Evolutionary conservation across 2,113 vertebrate genomes (phyloP), one percentile per base, ranked within the genome.

Genomic region (Diphyllodes magnificus): DNA sequence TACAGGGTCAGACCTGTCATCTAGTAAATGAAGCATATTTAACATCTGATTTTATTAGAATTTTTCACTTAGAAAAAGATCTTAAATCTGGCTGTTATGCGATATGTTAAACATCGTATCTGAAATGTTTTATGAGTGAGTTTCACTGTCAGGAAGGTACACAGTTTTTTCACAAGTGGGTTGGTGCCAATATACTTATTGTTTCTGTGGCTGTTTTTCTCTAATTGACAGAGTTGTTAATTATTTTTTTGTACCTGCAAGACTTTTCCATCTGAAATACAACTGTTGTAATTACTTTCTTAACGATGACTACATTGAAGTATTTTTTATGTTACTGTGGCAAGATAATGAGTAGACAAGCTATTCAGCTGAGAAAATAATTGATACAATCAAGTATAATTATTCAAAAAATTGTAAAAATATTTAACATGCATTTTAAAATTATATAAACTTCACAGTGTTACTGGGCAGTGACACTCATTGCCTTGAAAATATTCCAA

Each of bases 401-500:
- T 96, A 87, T 82, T 86, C 24, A 21, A 68, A 81, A 86, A 90
- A 51, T 15, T 92, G 88, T 91, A 86, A 95, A 94, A 97, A 96
- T 97, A 93, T 96, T 97, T 97, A 96, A 93, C 63, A 33, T 95
- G 28, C 60, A 21, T 94, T 91, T 94, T 59, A 85, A 89, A 96
- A 88, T 71, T 92, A 72, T 76, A 94, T 88, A 91, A 96, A 97
- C 66, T 77, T 91, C 59, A 79, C 51, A 93, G 80, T 69, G 73
- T 56, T 93, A 88, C 90, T 96, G 96, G 95, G 76, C 96, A 96
- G 66, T 94, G 95, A 85, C 93, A 95, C 86, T 80, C 89, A 78
- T 44, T 92, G 91, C 68, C 92, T 94, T 97, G 95, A 97, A 97
- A 95, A 47, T 30, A 66, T 95, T 97, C 97, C 97, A 98, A 84